Base-by-base conservation (phyloP, 1,140 invertebrate genomes). In the Condylostylus longicornis region DNA sequence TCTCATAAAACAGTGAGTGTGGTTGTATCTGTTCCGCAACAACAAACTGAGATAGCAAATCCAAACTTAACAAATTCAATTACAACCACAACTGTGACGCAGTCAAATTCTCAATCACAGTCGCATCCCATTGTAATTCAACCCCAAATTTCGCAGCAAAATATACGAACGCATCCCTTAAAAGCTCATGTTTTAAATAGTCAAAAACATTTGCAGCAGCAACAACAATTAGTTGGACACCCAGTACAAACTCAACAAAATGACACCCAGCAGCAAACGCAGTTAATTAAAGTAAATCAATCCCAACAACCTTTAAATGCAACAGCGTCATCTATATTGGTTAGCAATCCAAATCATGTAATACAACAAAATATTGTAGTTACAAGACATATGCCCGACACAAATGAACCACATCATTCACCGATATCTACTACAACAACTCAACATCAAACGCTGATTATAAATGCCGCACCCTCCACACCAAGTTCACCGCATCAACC, bases 121-220 rank as follows among this genome's bases (percentile, higher is more conserved):
- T 47, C 48, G 1, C 39, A 45, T 9, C 50, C 41, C 1, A 42
- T 52, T 8, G 35, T 50, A 32, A 54, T 56, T 12, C 54, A 55
- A 35, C 48, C 53, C 0, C 54, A 58, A 33, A 3, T 2, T 30
- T 30, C 28, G 17, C 47, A 41, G 20, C 50, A 33, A 15, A 53
- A 43, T 28, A 52, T 57, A 18, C 40, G 54, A 3, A 43, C 50
- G 10, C 54, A 50, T 10, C 53, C 54, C 0, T 38, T 58, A 0
- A 58, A 58, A 30, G 54, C 54, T 5, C 54, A 58, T 22, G 54
- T 58, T 5, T 42, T 58, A 2, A 58, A 58, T 32, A 46, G 54
- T 18, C 54, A 58, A 13, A 54, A 58, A 42, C 51, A 48, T 18
- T 42, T 52, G 4, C 50, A 55, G 13, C 53, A 56, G 18, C 51